Evolutionary conservation across 2,888 invertebrate genomes (phyloP).

Genomic region (Synergus japonicus): DNA sequence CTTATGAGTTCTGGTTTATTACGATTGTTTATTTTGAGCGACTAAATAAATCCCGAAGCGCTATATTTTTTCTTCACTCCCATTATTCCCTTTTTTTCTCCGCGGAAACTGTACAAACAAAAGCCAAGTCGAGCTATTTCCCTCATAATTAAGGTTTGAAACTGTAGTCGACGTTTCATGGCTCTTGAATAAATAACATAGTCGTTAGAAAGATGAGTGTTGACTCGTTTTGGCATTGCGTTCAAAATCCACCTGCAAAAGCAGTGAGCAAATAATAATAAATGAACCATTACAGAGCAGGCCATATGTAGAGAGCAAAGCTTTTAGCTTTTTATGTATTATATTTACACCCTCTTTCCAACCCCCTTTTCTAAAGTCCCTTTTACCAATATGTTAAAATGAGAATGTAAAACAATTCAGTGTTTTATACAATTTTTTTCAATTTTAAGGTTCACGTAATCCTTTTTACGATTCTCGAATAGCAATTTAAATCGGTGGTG

Average conservation of each 20-base stretch:
- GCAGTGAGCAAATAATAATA: not conserved
- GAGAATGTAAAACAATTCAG: not conserved
- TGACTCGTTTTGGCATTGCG: not conserved
- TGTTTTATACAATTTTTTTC: not conserved
- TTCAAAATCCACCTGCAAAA: constrained; percentile 13
- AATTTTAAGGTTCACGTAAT: not conserved
- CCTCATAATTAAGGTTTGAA: constrained; percentile 29
- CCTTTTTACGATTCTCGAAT: constrained; percentile 15
- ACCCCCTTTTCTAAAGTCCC: no score
- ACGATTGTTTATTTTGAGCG: not conserved
- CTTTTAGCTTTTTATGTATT: not conserved
- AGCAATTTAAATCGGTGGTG: constrained; percentile 46
- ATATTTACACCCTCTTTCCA: not conserved
- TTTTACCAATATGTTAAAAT: no score
- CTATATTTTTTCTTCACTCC: constrained; percentile 9
- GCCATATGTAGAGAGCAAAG: not conserved
- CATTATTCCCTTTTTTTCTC: constrained; percentile 27
- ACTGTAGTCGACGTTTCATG: not conserved
- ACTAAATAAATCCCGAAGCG: constrained; percentile 13
- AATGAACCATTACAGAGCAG: not conserved
- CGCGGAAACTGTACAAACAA: constrained; percentile 21
- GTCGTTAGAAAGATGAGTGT: not conserved
- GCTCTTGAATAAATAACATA: not conserved
- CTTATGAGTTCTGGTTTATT: constrained; percentile 13
- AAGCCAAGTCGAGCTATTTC: constrained; percentile 23